These are phyloP conservation scores for Echinarachnius parma DNA, from an alignment of 53 echinoderm and acorn worm genomes.

Conservation along the genomic window DNA sequence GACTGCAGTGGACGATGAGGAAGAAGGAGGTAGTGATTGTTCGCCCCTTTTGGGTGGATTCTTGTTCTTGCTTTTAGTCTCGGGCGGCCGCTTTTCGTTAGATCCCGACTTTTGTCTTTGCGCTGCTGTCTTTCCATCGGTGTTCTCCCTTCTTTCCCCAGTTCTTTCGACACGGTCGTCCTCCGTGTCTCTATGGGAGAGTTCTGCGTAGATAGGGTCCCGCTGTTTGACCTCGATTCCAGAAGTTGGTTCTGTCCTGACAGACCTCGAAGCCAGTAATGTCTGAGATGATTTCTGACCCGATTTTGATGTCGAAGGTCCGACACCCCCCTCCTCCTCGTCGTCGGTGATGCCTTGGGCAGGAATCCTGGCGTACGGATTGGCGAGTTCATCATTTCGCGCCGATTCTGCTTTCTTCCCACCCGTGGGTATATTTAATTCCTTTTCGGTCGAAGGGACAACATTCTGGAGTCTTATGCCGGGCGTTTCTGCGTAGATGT, in stretches of 20 bases:
- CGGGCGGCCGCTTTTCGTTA: too few relatives aligned
- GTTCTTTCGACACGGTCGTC: slow-evolving; percentile 14
- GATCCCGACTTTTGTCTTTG: too few relatives aligned
- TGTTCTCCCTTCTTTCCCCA: background rate
- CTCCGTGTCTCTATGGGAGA: slow-evolving; percentile 3
- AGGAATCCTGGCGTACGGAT: slow-evolving; percentile 33
- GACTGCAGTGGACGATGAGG: background rate
- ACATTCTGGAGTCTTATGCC: slow-evolving; percentile 21
- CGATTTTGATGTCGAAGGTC: background rate
- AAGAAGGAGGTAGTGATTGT: background rate
- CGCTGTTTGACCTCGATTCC: background rate
- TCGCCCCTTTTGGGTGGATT: too few relatives aligned
- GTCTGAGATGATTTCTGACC: background rate
- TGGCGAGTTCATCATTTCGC: background rate
- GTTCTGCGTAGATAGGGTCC: slow-evolving; percentile 33
- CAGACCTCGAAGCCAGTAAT: background rate
- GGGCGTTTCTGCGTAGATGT: slow-evolving; percentile 46
- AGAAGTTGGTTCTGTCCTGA: background rate
- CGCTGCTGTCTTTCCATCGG: background rate
- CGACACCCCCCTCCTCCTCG: slow-evolving; percentile 8
- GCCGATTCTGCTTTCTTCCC: background rate
- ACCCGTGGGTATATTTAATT: slow-evolving; percentile 6
- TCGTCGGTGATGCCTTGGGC: slow-evolving; percentile 1
- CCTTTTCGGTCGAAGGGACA: slow-evolving; percentile 28
- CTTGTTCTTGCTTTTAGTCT: too few relatives aligned